Percentiles rank a stretch among this genome's conserved stretches.
These are phyloP conservation scores for Shargacucullia verbasci DNA, from an alignment of 2,888 invertebrate species.

Conservation along the genomic window DNA sequence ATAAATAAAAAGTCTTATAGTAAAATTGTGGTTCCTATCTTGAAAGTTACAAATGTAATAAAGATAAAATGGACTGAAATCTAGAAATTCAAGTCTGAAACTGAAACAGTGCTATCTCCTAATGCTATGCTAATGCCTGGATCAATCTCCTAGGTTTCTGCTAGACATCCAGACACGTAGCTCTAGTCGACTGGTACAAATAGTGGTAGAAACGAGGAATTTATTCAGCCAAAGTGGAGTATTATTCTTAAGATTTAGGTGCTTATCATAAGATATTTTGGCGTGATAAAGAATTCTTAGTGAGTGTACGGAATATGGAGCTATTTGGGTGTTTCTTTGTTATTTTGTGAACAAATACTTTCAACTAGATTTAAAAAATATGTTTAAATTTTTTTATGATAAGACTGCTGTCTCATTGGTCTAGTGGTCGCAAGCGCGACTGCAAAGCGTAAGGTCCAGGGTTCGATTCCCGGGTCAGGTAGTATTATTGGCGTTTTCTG, in stretches of 20 bases:
- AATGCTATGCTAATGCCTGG: conserved; percentile 71
- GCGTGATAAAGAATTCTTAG: conserved; percentile 9
- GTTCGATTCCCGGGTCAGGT: no score
- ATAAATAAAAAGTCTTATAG: not conserved
- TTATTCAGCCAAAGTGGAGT: conserved; percentile 53
- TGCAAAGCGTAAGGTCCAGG: no score
- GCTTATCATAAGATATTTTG: conserved; percentile 41
- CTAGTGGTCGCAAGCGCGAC: no score
- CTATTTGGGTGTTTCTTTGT: not conserved
- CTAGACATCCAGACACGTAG: conserved; percentile 44
- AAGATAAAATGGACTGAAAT: conserved; percentile 27
- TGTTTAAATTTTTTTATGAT: no score
- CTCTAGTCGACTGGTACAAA: conserved; percentile 60
- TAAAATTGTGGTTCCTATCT: not conserved
- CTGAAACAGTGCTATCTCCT: conserved; percentile 54
- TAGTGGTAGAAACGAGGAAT: conserved; percentile 59
- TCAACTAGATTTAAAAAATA: no score
- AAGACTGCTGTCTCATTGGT: no score
- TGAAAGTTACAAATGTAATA: conserved; percentile 28
- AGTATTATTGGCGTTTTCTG: no score
- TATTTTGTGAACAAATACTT: no score
- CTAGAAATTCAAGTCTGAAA: conserved; percentile 35
- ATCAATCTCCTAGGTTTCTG: conserved; percentile 71
- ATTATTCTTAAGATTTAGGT: conserved; percentile 49
- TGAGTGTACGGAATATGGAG: conserved; percentile 9